Evolutionary conservation across 2,113 vertebrate species (phyloP), one percentile per base, ranked within the genome.

Genomic region (Antennarius striatus): DNA sequence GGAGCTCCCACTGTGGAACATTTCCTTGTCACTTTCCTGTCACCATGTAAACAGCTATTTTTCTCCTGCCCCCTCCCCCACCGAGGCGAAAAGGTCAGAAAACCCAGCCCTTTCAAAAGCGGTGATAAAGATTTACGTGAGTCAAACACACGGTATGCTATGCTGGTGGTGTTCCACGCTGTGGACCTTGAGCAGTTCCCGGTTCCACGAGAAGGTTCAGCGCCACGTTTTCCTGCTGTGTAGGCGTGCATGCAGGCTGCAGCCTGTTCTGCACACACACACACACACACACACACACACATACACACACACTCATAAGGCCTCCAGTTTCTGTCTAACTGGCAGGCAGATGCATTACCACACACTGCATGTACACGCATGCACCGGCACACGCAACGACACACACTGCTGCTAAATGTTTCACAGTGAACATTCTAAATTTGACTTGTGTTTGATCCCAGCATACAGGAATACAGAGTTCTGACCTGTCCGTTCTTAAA

Each of bases 321-420:
- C 54, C 63, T 64, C 62, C 62, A 71, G 79, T 80, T 73, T 71
- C 63, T 62, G 83, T 65, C 9, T 56, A 55, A 63, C 65, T 69
- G 60, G 39, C 39, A 85, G 58, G 60, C 42, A 15, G 39, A 58
- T 47, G 42, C 61, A 69, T 79, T 66, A n/a, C 54, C 53, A 73
- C 55, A 22, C 22, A 2, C 22, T 22, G 22, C 22, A 22, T 22
- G 22, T 22, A 22, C 22, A 22, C 22, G 22, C 22, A 22, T 22
- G 22, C 22, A 22, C 22, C 22, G 22, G 22, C 22, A 22, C 22
- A 22, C 22, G 22, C 22, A 22, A 2, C 22, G 22, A 22, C 22
- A 22, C 22, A 22, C 22, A 22, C 22, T 22, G 22, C 22, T 22
- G 22, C 22, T 22, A 22, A 22, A 22, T 22, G 1, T 22, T 22